Evolutionary conservation across 2,888 invertebrate genomes (phyloP), one percentile per base, ranked within the genome.

Genomic region (Phyto melanocephala): DNA sequence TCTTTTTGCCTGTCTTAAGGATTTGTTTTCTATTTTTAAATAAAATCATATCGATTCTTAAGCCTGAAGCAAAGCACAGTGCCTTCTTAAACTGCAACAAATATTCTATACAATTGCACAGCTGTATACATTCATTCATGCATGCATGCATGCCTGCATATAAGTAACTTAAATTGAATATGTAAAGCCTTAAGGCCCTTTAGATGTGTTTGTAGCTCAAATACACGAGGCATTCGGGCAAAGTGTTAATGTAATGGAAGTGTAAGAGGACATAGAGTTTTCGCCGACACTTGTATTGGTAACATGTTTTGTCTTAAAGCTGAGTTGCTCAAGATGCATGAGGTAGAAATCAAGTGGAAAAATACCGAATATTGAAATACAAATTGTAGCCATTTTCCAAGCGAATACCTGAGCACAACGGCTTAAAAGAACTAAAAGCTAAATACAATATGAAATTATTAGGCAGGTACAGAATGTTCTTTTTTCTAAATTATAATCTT

Each of bases 381-480:
- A 82, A 82, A 79, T 79, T 79, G 79, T 79, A 75, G 58, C 63
- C 71, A 79, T 79, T 82, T 79, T 79, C 71, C 79, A 75, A 82
- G 75, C 65, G 75, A 67, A 82, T 76, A 67, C 71, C 75, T 71
- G 65, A 76, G 42, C 50, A 52, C 22, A 77, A 82, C 11, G 10
- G 40, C 28, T 24, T 62, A 28, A 24, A 62, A 22, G 8, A 17
- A 17, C 22, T 13, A n/a, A 24, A 7, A 24, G 22, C 24, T 20
- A 13, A 15, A 17, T 33, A 56, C 15, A 13, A 42, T 15, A 11
- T 11, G n/a, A n/a, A 28, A 17, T 0, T 37, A 77, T 68, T 68
- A 76, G 67, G 76, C 65, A 1, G 6, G 58, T 22, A 33, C n/a
- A n/a, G 6, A 28, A 28, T 28, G 3, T 28, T 5, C 28, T n/a